Evolutionary conservation across 2,888 invertebrate species (phyloP).

Genomic region (Andrena bicolor): DNA sequence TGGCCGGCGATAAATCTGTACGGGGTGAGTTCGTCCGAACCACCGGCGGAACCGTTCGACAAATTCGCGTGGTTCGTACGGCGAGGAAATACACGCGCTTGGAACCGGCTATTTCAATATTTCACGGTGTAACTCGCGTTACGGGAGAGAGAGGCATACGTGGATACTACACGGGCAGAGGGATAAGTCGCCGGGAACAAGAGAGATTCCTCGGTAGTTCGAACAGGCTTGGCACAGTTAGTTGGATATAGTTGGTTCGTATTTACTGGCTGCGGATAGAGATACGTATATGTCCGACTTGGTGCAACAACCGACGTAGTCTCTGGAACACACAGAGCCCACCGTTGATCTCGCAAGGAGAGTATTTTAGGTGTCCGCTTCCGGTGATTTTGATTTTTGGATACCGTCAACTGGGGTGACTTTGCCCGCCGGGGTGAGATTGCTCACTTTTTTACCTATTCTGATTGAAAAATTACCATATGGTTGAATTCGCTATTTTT

Average conservation of each 20-base stretch:
- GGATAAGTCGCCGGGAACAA: constrained; percentile 48
- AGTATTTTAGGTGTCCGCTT: no score
- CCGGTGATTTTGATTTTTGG: no score
- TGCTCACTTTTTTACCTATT: no score
- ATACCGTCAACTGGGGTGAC: no score
- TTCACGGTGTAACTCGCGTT: constrained; percentile 41
- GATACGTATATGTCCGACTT: constrained; percentile 51
- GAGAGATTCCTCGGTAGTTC: constrained; percentile 49
- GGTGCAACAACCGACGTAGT: constrained; percentile 25
- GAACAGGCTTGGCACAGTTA: constrained; percentile 49
- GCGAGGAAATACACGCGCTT: constrained; percentile 26
- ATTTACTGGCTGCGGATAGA: constrained; percentile 69
- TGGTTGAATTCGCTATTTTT: no score
- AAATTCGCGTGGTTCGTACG: constrained; percentile 49
- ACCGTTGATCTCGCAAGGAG: no score
- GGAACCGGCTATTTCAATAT: constrained; percentile 49
- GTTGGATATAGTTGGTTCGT: constrained; percentile 67
- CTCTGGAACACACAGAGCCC: neutral
- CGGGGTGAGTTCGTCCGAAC: constrained; percentile 19
- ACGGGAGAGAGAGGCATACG: constrained; percentile 14
- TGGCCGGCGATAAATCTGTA: constrained; percentile 34
- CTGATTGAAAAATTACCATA: no score
- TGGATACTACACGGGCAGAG: constrained; percentile 10
- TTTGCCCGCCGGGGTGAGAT: no score
- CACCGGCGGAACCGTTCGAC: constrained; percentile 42